Base-by-base conservation (phyloP, 2,113 vertebrate species). In the Leucopternis melanops region DNA sequence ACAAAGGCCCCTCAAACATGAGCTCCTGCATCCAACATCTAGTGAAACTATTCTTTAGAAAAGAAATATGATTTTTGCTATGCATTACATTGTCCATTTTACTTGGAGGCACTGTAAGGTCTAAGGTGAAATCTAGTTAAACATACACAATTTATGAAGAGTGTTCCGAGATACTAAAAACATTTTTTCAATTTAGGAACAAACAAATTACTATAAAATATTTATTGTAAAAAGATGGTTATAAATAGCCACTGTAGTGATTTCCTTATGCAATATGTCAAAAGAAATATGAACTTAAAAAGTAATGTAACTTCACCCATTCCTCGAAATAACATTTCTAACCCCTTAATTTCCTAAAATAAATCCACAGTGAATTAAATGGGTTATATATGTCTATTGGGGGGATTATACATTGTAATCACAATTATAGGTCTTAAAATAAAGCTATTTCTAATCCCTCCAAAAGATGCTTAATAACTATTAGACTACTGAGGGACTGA, bases 401-500 rank as follows among this genome's bases (percentile, higher is more conserved):
- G 77, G 70, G 89, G 88, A 97, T 95, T 95, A 94, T 75, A 77
- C 45, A 89, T 88, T 95, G 94, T 90, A 92, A 97, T 96, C 90
- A 95, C 78, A 95, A 97, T 92, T 97, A 96, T 27, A 95, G 86
- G 87, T 96, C 93, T 96, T 93, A 95, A 97, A 96, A 97, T 88
- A 80, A 96, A 97, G 96, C 87, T 87, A 90, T 67, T 94, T 81
- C 84, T 94, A 97, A 97, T 97, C 85, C 94, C 25, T 92, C 92
- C 90, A 94, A 96, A 97, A 97, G 96, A 97, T 77, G 86, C 78
- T 95, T 98, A 96, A 89, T 97, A 96, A 96, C 50, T 75, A 93
- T 95, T 96, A 96, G 91, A 94, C 89, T 97, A 88, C 77, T 87
- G 77, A 90, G 95, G 88, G 80, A 78, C 74, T 88, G 97, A 95